Evolutionary conservation across 1,140 invertebrate genomes (phyloP).

Genomic region (Caenorhabditis elegans): DNA sequence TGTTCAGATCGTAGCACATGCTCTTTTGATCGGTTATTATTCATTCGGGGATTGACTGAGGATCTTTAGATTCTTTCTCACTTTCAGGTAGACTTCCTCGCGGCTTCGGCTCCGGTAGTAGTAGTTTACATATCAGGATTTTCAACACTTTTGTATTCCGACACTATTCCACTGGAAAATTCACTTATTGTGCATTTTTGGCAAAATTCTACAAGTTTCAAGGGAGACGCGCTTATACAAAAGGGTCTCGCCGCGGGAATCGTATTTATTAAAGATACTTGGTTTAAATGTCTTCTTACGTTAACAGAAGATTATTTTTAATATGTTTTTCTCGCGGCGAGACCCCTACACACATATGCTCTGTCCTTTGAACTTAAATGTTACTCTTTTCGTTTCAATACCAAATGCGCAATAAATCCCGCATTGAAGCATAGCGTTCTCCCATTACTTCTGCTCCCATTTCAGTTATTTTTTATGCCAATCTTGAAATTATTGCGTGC

Average conservation of each 20-base stretch:
- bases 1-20: not conserved
- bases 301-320: too few species aligned
- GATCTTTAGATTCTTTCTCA: not conserved
- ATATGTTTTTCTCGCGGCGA: too few species aligned
- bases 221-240: too few species aligned
- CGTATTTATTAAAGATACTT: not conserved
- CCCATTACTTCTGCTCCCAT: slow-evolving; percentile 1
- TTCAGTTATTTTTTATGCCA: not conserved
- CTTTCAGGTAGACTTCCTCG: slow-evolving; percentile 7
- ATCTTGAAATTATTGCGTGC: not conserved
- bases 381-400: too few species aligned
- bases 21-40: not conserved
- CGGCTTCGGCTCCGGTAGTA: not conserved
- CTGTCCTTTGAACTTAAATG: too few species aligned
- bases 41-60: not conserved
- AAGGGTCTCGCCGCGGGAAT: too few species aligned
- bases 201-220: too few species aligned
- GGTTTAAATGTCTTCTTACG: too few species aligned
- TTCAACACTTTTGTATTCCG: not conserved
- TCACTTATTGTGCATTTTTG: too few species aligned
- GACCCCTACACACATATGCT: too few species aligned
- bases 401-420: not conserved
- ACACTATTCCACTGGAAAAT: too few species aligned
- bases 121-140: not conserved
- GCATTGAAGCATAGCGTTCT: not conserved